Evolutionary conservation across 2,888 invertebrate genomes (phyloP).

Genomic region (Rhaphigaster nebulosa): DNA sequence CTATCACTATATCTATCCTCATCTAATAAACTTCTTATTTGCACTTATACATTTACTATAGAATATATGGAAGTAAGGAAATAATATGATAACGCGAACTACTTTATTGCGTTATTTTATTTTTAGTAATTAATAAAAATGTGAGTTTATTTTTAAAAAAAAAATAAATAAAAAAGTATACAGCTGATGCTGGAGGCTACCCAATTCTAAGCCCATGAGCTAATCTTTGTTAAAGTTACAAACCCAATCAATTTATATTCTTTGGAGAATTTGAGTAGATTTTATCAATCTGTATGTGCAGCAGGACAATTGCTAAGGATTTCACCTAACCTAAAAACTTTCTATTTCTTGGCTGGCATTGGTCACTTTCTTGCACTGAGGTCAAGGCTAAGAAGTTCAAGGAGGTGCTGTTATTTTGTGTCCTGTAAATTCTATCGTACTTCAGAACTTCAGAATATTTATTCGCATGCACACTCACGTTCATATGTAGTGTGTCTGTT

Average conservation of each 20-base stretch:
- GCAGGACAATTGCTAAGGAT: neutral
- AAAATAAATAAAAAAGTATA: neutral
- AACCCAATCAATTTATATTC: neutral
- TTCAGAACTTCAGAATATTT: neutral
- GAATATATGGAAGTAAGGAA: neutral
- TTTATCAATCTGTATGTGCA: neutral
- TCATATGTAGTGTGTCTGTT: too few relatives aligned
- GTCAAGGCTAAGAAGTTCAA: constrained; percentile 15
- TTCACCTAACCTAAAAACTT: neutral
- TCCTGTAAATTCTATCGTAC: neutral
- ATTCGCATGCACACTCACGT: too few relatives aligned
- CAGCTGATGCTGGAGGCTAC: neutral
- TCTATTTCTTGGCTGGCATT: constrained; percentile 14
- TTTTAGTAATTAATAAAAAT: neutral
- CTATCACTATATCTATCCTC: neutral
- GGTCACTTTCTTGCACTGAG: constrained; percentile 26
- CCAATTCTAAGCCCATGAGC: neutral
- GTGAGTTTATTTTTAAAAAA: neutral
- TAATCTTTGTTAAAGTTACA: neutral
- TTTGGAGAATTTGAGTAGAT: neutral
- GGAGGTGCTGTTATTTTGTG: constrained; percentile 10
- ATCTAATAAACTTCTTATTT: neutral
- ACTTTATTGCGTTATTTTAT: neutral
- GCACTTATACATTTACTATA: neutral
- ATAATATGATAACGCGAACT: neutral